Evolutionary conservation across 2,113 vertebrate species (phyloP), one percentile per base, ranked within the genome.

Genomic region (Cebidichthys violaceus): DNA sequence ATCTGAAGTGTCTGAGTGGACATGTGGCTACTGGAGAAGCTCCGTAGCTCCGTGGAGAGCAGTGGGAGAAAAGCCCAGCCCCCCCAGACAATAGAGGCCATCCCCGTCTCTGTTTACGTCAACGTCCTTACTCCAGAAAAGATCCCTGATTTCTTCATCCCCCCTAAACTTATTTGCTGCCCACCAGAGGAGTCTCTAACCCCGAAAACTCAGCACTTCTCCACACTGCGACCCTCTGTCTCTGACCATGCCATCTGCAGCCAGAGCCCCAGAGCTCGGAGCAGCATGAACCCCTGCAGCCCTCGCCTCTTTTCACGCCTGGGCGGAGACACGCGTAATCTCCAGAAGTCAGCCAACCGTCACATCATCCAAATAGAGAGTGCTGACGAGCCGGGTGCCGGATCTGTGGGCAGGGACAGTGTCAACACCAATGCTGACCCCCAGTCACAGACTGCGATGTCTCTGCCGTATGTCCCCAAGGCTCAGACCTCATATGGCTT

Each of bases 311-410:
- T 97, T 1, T 87, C 89, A 35, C 96, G 95, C 75, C 83, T 95
- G 24, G 88, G 93, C 0, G 93, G 94, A 0, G 96, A 97, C 83
- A 95, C 95, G 79, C 94, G 93, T 41, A 95, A 90, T 75, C 95
- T 98, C 3, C 86, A 97, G 37, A 97, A 96, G 89, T 93, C 96
- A 0, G 93, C 97, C 71, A 96, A 97, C 37, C 95, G 96, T 0
- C 97, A 99, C 86, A 97, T 99, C 90, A 99, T 99, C 87, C 97
- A 99, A 89, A 96, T 99, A 0, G 98, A 99, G 93, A 97, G 96
- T 0, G 97, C 97, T 0, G 97, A 99, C 69, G 98, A 99, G 69
- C 95, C 96, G 75, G 88, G 90, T 0, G 43, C 77, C 0, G 89
- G 77, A 1, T 68, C 75, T 14, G 50, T 5, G 14, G 74, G 77